Base-by-base conservation (phyloP, 2,113 vertebrate genomes). In the Amblyopsis rosae region DNA sequence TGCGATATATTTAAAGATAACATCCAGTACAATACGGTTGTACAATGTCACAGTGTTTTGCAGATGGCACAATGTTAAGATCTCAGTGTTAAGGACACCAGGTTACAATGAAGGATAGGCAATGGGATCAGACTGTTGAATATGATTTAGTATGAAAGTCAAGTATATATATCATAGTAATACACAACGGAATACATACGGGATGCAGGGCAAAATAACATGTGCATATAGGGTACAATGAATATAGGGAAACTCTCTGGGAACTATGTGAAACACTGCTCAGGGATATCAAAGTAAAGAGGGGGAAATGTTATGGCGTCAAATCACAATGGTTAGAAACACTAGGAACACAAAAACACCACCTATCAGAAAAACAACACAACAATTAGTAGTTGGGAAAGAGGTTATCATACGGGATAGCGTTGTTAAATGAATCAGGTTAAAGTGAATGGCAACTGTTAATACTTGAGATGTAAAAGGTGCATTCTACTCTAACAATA, bases 121-220 rank as follows among this genome's bases (percentile, higher is more conserved):
- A 75, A 72, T 77, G 56, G 57, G 61, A 55, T 56, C 19, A 62
- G 66, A 70, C 48, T 67, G 53, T 35, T 69, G 49, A 47, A 19
- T 32, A 78, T 73, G 73, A 78, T 16, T 63, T 32, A 61, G 45
- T 71, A 45, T 32, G 55, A 57, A 56, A 73, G 63, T 75, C 81
- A 80, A 68, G 77, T 76, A 41, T 41, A 41, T n/a, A 84, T 80
- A 64, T 80, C 53, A 45, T 66, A 70, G 26, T 66, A 60, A 35
- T 68, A 63, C 41, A 67, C 41, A 67, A 89, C 82, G 80, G 69
- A 12, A 83, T 85, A 80, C 55, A 53, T 69, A 15, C 55, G 49
- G 71, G 67, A 64, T 51, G 16, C 65, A 45, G 71, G 65, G 73
- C 32, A 81, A 82, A 73, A 65, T 66, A 70, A 83, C 64, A 62